Base-by-base conservation (phyloP, 2,888 invertebrate genomes). In the Yponomeuta plumbellus region DNA sequence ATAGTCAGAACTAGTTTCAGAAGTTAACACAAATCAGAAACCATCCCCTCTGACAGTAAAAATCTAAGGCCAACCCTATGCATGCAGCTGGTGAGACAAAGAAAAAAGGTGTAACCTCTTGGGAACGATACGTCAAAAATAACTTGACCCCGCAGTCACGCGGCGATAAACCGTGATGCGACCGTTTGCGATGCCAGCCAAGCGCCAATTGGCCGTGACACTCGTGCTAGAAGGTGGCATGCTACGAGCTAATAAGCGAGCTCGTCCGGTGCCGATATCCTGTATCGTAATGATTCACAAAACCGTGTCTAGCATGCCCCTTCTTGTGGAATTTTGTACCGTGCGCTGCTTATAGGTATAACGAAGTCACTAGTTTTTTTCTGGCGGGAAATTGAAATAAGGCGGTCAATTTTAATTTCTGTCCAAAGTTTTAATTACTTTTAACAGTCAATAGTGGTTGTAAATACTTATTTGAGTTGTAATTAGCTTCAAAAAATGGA, bases 111-210 rank as follows among this genome's bases (percentile, higher is more conserved):
- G 75, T 77, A 77, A 74, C 76, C 83, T 76, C 84, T 21, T 69
- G 83, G 80, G 86, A 73, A 74, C 74, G 75, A 84, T 85, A 79
- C 76, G 79, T 84, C 82, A 83, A 82, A 84, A 83, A 84, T 84
- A 83, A 83, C 81, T 78, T 80, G 80, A 80, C 74, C 75, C 75
- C 70, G 72, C 74, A 66, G 70, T 64, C 69, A 68, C 67, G 71
- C 67, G 71, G 69, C 44, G 44, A 52, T 52, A 52, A 52, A 52
- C 44, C 44, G 44, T 17, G 44, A 6, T 52, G 44, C 44, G 44
- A 13, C 44, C 44, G 71, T 70, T 69, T 69, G 68, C 64, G 65
- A 68, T 71, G 61, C 68, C 67, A 67, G 68, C 69, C 69, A 69
- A 57, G 68, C 68, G 66, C 58, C 66, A 58, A 40, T 22, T 11